phyloP scores from a whole-genome alignment of 2,113 vertebrate genomes.

The Falcunculus frontatus region DNA sequence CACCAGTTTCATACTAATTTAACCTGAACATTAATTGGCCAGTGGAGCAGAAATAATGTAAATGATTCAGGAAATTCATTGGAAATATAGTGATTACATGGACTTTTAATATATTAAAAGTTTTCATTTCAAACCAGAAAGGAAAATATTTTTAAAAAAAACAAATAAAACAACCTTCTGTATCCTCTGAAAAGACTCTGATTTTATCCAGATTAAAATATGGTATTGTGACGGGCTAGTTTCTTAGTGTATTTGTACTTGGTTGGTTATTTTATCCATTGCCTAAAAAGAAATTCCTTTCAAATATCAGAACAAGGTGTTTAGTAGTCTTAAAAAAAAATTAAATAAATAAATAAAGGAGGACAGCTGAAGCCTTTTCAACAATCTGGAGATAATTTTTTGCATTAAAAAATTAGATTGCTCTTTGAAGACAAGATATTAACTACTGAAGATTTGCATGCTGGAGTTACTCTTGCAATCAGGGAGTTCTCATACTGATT shows the following conservation, averaged over 20 bases:
- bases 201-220: neutral
- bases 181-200: neutral
- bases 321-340: neutral
- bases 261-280: neutral
- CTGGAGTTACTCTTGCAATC: neutral
- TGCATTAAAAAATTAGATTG: neutral
- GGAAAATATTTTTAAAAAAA: neutral
- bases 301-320: neutral
- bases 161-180: neutral
- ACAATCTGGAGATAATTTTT: neutral
- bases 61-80: neutral
- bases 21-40: neutral
- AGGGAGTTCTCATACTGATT: neutral
- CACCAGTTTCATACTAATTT: neutral
- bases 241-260: neutral
- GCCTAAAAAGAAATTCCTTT: neutral
- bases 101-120: neutral
- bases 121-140: neutral
- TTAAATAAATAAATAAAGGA: neutral
- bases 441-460: neutral
- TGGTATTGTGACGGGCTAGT: neutral
- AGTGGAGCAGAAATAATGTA: neutral
- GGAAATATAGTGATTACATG: neutral
- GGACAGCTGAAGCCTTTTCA: neutral
- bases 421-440: slow-evolving; percentile 16